A percentile compares a stretch with the other conserved stretches of the same genome.
Evolutionary conservation across 2,888 invertebrate genomes (phyloP).

Genomic region (Pseudeuparius sepicola): DNA sequence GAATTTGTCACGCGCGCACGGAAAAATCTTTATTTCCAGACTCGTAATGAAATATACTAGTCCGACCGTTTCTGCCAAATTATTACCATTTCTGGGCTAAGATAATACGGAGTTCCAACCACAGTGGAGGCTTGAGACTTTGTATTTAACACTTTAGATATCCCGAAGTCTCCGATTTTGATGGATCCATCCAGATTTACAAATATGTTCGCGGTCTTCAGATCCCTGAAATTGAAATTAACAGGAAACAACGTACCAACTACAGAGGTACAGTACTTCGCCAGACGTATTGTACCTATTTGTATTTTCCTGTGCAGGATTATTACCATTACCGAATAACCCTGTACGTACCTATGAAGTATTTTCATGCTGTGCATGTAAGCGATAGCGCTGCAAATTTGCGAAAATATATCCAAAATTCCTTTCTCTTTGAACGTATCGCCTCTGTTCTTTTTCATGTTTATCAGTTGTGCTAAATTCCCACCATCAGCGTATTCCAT

Average conservation of each 20-base stretch:
- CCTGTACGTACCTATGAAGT: slow-evolving; percentile 41
- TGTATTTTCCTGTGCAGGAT: too few relatives aligned
- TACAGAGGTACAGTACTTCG: too few relatives aligned
- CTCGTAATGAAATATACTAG: too few relatives aligned
- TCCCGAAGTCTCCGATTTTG: slow-evolving; percentile 68
- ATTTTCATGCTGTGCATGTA: slow-evolving; percentile 63
- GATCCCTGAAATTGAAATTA: slow-evolving; percentile 53
- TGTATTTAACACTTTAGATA: slow-evolving; percentile 64
- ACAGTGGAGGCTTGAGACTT: slow-evolving; percentile 61
- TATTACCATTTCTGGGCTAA: slow-evolving; percentile 61
- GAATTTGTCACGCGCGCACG: too few relatives aligned
- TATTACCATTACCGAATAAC: background rate
- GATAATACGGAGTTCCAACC: slow-evolving; percentile 63
- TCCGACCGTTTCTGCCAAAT: too few relatives aligned
- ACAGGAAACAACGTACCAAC: too few relatives aligned
- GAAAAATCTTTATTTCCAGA: too few relatives aligned
- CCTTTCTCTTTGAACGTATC: slow-evolving; percentile 50
- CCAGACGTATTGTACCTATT: too few relatives aligned
- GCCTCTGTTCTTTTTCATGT: slow-evolving; percentile 37
- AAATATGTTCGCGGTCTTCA: slow-evolving; percentile 67
- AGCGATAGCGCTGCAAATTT: slow-evolving; percentile 57
- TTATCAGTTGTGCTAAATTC: slow-evolving; percentile 55
- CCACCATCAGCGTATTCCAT: slow-evolving; percentile 75
- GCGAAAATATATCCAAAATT: slow-evolving; percentile 52
- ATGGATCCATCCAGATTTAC: slow-evolving; percentile 54